A percentile compares a stretch with the other conserved stretches of the same genome.
phyloP scores from a whole-genome alignment of 2,888 invertebrate genomes.

The Limnephilus marmoratus region DNA sequence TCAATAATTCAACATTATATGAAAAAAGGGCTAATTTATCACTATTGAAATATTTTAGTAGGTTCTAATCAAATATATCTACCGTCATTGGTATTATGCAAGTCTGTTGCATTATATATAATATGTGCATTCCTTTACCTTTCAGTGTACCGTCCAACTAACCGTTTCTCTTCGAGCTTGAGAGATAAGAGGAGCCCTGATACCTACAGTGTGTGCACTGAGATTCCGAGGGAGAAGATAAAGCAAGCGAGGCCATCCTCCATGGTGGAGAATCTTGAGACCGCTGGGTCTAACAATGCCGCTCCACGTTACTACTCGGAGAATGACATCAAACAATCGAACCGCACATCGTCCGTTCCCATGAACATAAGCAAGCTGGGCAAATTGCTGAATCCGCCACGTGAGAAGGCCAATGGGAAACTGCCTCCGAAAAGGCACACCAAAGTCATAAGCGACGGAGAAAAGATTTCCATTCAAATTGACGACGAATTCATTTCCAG shows the following conservation, averaged over 20 bases:
- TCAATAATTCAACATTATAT: neutral
- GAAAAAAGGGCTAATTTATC: neutral
- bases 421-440: neutral
- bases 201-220: slow-evolving; percentile 29
- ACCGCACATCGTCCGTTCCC: slow-evolving; percentile 37
- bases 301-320: slow-evolving; percentile 8
- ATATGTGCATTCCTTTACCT: neutral
- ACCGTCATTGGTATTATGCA: neutral
- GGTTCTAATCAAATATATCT: neutral
- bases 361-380: slow-evolving; percentile 6
- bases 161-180: neutral
- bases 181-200: slow-evolving; percentile 26
- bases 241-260: slow-evolving; percentile 41
- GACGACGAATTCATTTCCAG: neutral
- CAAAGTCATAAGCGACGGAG: neutral
- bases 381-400: neutral
- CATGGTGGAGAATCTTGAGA: slow-evolving; percentile 43
- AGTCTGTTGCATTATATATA: neutral
- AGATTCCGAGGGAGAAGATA: slow-evolving; percentile 3
- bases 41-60: neutral
- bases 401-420: slow-evolving; percentile 2
- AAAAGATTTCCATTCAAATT: slow-evolving; percentile 22
- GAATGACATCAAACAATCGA: neutral
- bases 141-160: slow-evolving; percentile 49
- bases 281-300: neutral